Evolutionary conservation across 1,140 invertebrate genomes (phyloP).

Genomic region (Solenopsis fugax): DNA sequence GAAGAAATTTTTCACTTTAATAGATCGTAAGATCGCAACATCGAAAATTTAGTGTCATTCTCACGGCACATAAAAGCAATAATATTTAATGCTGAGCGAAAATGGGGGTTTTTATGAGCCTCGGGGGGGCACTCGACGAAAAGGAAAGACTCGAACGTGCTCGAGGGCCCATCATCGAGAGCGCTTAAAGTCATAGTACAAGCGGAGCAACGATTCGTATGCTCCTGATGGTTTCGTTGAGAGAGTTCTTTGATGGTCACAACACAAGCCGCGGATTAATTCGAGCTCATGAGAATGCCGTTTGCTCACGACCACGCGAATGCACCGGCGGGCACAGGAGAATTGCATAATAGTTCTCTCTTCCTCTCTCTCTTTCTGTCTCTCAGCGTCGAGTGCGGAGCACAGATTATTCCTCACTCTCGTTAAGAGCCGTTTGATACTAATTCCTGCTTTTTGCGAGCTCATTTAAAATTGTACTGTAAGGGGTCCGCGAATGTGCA

Average conservation of each 20-base stretch:
- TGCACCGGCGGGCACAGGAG: slow-evolving; percentile 72
- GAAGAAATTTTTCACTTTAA: slow-evolving; percentile 1
- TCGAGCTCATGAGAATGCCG: slow-evolving; percentile 63
- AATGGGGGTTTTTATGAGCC: slow-evolving; percentile 64
- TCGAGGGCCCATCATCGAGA: slow-evolving; percentile 65
- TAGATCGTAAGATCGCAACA: background rate
- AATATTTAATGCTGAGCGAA: slow-evolving; percentile 54
- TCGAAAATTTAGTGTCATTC: slow-evolving; percentile 45
- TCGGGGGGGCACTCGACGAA: slow-evolving; percentile 40
- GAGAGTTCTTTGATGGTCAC: slow-evolving; percentile 67
- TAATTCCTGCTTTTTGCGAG: slow-evolving; percentile 38
- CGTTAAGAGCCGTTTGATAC: slow-evolving; percentile 56
- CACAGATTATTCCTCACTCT: slow-evolving; percentile 35
- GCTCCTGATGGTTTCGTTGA: slow-evolving; percentile 76
- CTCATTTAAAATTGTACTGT: slow-evolving; percentile 16
- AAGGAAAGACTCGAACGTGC: slow-evolving; percentile 61
- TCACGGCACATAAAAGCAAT: slow-evolving; percentile 18
- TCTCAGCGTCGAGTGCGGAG: background rate
- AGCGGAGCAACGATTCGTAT: slow-evolving; percentile 69
- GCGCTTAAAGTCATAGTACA: slow-evolving; percentile 70
- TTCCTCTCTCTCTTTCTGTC: background rate
- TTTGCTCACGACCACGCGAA: slow-evolving; percentile 71
- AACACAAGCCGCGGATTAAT: slow-evolving; percentile 78
- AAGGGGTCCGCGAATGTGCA: background rate
- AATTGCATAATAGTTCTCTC: slow-evolving; percentile 61